Conservation (phyloP, 2,113 vertebrate species). For the Rhinolophus sinicus region DNA sequence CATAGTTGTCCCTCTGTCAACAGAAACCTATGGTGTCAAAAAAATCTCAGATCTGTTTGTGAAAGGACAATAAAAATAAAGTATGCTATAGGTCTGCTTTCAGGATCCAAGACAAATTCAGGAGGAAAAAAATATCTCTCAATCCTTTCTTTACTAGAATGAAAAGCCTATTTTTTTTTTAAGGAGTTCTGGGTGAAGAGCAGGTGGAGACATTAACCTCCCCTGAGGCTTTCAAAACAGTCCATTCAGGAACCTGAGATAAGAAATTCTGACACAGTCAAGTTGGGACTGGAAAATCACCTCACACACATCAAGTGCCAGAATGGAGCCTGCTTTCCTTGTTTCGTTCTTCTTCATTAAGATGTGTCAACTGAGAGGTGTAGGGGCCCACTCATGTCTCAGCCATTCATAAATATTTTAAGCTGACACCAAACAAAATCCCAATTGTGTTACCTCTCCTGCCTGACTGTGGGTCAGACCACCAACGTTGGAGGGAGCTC, state of each 20-base stretch:
- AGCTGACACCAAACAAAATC: neutral
- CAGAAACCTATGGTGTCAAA: neutral
- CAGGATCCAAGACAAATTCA: neutral
- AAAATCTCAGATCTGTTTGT: neutral
- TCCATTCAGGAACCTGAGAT: neutral
- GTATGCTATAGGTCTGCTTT: neutral
- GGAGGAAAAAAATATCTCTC: neutral
- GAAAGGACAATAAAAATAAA: neutral
- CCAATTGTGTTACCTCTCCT: neutral
- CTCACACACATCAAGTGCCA: neutral
- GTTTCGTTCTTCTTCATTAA: neutral
- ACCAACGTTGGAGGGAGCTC: neutral
- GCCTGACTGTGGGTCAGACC: neutral
- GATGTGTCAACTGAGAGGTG: no score
- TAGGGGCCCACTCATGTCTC: neutral
- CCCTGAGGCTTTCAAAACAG: neutral
- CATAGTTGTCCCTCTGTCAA: neutral
- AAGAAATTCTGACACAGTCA: neutral
- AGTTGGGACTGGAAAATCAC: neutral
- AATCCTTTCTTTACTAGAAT: neutral
- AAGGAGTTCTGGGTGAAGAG: neutral
- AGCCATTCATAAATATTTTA: neutral
- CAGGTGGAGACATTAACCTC: neutral
- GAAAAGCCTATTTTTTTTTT: neutral
- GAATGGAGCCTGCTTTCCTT: neutral